Evolutionary conservation across 2,113 vertebrate genomes (phyloP).

Genomic region (Talpa occidentalis): DNA sequence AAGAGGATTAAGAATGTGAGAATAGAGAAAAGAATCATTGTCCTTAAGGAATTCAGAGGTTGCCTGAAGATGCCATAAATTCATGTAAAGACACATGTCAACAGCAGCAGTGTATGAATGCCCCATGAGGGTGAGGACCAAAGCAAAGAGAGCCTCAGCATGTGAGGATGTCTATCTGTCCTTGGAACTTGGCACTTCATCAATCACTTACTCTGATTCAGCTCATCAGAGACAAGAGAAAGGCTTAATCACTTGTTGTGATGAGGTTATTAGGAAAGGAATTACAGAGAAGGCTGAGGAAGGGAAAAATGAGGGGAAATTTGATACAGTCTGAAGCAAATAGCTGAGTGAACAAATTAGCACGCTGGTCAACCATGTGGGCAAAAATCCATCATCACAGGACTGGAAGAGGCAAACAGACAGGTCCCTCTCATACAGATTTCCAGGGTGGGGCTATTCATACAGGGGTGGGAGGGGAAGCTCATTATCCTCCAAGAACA

Average conservation of each 20-base stretch:
- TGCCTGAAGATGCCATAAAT: not conserved
- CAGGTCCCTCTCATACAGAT: not conserved
- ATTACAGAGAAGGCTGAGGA: conserved; percentile 24
- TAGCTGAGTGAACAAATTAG: not conserved
- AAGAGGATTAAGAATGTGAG: conserved; percentile 15
- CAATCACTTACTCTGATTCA: conserved; percentile 45
- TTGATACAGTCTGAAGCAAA: not conserved
- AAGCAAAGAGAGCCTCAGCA: not conserved
- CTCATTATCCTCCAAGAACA: not conserved
- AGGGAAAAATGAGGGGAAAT: not conserved
- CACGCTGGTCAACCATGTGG: not conserved
- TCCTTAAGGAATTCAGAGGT: not conserved
- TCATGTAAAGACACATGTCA: not conserved
- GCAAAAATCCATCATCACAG: conserved; percentile 33
- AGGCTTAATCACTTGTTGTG: conserved; percentile 53
- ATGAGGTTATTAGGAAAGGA: conserved; percentile 49
- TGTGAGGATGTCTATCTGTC: not conserved
- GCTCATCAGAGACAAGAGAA: not conserved
- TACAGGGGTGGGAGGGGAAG: not conserved
- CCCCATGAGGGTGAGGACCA: not conserved
- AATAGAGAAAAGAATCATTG: not conserved
- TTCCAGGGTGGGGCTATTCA: not conserved
- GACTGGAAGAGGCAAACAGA: not conserved
- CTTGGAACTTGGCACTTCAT: conserved; percentile 33
- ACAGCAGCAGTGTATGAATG: not conserved